phyloP scores from a whole-genome alignment of 2,113 vertebrate genomes.

The Corythornis madagascariensis region DNA sequence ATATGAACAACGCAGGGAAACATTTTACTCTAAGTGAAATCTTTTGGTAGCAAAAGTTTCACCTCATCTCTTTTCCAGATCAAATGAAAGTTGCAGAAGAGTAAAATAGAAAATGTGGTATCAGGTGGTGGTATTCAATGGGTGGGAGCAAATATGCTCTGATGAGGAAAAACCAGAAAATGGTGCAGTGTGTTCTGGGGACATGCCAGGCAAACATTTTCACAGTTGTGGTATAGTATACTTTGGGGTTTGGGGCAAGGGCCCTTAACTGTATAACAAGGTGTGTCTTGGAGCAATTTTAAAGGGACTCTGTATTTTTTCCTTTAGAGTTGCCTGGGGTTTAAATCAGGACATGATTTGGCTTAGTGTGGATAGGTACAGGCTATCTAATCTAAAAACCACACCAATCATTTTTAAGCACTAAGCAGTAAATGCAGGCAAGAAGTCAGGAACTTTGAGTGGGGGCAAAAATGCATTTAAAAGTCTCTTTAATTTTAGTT shows the following conservation, averaged over 20 bases:
- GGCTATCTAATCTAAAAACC: slow-evolving; percentile 35
- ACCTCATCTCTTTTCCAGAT: slow-evolving; percentile 11
- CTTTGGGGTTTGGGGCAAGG: not conserved
- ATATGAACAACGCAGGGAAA: slow-evolving; percentile 38
- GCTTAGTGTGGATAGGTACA: not conserved
- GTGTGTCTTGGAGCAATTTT: slow-evolving; percentile 10
- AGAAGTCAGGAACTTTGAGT: not conserved
- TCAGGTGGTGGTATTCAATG: not conserved
- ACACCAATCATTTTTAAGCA: not conserved
- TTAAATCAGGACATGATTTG: slow-evolving; percentile 6
- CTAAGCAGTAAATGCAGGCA: not conserved
- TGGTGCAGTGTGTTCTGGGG: not conserved
- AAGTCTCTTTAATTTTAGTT: not conserved
- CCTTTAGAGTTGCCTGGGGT: not conserved
- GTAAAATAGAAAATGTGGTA: not conserved
- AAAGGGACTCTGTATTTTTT: not conserved
- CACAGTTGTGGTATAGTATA: not conserved
- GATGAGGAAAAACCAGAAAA: not conserved
- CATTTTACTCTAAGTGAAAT: slow-evolving; percentile 70
- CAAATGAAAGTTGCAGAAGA: slow-evolving; percentile 9
- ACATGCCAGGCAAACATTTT: not conserved
- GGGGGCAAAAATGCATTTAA: not conserved
- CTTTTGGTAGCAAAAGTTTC: slow-evolving; percentile 53
- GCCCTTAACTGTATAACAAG: not conserved
- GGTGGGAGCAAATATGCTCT: not conserved